phyloP scores from a whole-genome alignment of 92 coral and sea anemone species.

The Phenganax subtilis region DNA sequence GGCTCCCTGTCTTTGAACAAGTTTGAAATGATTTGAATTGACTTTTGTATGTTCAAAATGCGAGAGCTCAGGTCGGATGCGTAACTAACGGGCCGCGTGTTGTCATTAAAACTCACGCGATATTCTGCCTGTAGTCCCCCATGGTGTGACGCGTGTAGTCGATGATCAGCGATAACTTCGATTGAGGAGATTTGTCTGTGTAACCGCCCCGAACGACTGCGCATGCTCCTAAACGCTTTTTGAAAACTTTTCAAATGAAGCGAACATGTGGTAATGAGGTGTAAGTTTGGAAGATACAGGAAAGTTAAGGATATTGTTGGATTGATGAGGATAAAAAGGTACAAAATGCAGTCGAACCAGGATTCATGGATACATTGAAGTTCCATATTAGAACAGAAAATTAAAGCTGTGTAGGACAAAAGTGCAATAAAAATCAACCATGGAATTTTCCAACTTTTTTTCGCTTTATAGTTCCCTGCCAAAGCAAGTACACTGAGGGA shows the following conservation, averaged over 20 bases:
- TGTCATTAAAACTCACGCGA: not conserved
- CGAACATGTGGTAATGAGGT: slow-evolving; percentile 5
- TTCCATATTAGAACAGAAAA: not conserved
- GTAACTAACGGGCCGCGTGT: not conserved
- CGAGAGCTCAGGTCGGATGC: not conserved
- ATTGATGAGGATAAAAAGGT: slow-evolving; percentile 13
- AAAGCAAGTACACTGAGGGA: slow-evolving; percentile 8
- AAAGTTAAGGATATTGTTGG: not conserved
- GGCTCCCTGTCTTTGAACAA: not conserved
- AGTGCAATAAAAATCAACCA: slow-evolving; percentile 7
- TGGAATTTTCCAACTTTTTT: slow-evolving; percentile 14
- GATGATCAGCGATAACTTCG: not conserved
- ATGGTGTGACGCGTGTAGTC: not conserved
- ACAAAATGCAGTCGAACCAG: not conserved
- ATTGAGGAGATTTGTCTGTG: not conserved
- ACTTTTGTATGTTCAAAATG: slow-evolving; percentile 6
- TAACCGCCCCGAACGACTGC: not conserved
- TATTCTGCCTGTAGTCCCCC: not conserved
- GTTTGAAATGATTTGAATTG: slow-evolving; percentile 5
- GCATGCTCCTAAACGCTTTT: not conserved
- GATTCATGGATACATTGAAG: slow-evolving; percentile 11
- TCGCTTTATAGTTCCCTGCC: not conserved
- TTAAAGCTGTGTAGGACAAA: slow-evolving; percentile 13
- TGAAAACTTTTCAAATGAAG: slow-evolving; percentile 17
- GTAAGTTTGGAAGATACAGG: slow-evolving; percentile 12